A percentile compares a stretch with the other conserved stretches of the same genome.
phyloP scores from a whole-genome alignment of 1,140 invertebrate genomes.

The Pinna nobilis region DNA sequence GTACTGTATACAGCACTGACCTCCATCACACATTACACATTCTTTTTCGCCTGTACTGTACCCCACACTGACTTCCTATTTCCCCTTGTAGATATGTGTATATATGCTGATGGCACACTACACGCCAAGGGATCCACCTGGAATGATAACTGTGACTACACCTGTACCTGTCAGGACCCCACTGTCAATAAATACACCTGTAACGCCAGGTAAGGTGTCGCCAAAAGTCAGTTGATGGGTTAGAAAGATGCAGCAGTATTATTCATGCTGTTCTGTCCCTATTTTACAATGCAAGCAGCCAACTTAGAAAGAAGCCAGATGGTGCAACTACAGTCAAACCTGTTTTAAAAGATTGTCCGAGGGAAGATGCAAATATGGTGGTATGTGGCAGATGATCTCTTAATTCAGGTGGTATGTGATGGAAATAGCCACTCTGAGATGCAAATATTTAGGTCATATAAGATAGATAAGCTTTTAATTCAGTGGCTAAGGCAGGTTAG shows the following conservation, averaged over 20 bases:
- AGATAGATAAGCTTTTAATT: too few relatives aligned
- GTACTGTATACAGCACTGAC: too few relatives aligned
- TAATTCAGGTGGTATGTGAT: too few relatives aligned
- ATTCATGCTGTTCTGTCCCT: not conserved
- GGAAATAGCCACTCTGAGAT: too few relatives aligned
- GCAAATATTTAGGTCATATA: too few relatives aligned
- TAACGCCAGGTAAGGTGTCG: constrained; percentile 49
- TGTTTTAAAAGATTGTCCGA: too few relatives aligned
- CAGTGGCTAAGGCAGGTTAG: too few relatives aligned
- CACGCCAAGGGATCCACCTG: constrained; percentile 54
- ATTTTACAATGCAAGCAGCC: not conserved
- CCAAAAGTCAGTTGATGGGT: not conserved
- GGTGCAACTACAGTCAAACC: not conserved
- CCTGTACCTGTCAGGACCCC: constrained; percentile 55
- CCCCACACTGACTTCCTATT: too few relatives aligned
- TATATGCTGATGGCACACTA: constrained; percentile 51
- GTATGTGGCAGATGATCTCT: too few relatives aligned
- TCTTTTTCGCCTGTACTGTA: too few relatives aligned
- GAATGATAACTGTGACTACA: constrained; percentile 58
- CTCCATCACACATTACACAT: too few relatives aligned
- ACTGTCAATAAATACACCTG: constrained; percentile 53
- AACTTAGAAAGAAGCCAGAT: not conserved
- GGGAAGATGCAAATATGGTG: too few relatives aligned
- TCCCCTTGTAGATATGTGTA: constrained; percentile 51
- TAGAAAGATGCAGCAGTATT: not conserved